Conservation (phyloP, 2,888 invertebrate genomes). For the Brachypalpus laphriformis region DNA sequence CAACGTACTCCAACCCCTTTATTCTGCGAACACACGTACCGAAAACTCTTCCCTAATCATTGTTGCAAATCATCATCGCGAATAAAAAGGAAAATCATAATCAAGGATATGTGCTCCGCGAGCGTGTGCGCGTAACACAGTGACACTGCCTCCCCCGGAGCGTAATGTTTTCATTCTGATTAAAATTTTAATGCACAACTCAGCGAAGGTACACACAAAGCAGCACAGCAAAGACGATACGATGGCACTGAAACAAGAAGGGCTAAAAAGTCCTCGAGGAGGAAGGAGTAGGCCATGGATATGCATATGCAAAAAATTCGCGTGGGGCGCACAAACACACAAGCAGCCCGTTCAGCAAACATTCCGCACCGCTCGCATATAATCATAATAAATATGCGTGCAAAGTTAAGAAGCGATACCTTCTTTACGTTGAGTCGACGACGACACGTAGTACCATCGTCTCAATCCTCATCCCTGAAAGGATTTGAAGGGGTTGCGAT, state of each 20-base stretch:
- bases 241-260: constrained; percentile 12
- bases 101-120: constrained; percentile 56
- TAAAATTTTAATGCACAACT: constrained; percentile 66
- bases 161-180: constrained; percentile 68
- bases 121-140: constrained; percentile 20
- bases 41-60: constrained; percentile 51
- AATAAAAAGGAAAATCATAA: constrained; percentile 70
- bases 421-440: constrained; percentile 19
- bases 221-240: neutral
- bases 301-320: constrained; percentile 39
- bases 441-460: constrained; percentile 16
- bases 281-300: neutral
- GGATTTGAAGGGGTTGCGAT: constrained; percentile 61
- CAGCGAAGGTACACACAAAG: constrained; percentile 4
- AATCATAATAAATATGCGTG: constrained; percentile 64
- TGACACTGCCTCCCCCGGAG: constrained; percentile 40
- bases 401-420: constrained; percentile 59
- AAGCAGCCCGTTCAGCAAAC: constrained; percentile 17
- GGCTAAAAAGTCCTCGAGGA: constrained; percentile 16
- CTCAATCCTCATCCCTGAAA: neutral
- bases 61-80: constrained; percentile 64
- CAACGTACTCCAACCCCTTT: constrained; percentile 45
- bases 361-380: constrained; percentile 5
- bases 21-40: neutral
- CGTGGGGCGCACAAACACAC: neutral